Evolutionary conservation across 64 coral and sea anemone species (phyloP), one percentile per base, ranked within the genome.

Genomic region (Trachythela sp.): DNA sequence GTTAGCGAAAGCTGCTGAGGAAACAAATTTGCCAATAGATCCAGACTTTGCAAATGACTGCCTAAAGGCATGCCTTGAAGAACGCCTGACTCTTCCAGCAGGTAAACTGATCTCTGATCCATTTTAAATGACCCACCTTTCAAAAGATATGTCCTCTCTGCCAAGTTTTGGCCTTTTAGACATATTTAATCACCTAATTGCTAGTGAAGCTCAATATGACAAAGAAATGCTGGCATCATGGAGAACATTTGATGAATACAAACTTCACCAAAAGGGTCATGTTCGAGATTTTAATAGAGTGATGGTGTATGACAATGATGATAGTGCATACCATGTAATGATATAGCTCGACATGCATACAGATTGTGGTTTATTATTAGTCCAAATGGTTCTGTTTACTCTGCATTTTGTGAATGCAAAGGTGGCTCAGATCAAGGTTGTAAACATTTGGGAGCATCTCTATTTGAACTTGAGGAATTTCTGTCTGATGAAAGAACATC

Each of bases 191-290:
- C n/a, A n/a, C n/a, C n/a, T n/a, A n/a, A n/a, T n/a, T n/a, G n/a
- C n/a, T n/a, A n/a, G n/a, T n/a, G n/a, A n/a, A 86, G 40, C 93
- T 56, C 75, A 83, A 24, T 91, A 91, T 89, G 93, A 91, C 39
- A 91, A 91, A 84, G n/a, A 85, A 38, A 94, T 86, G 86, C 50
- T 94, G 37, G 90, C 93, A 24, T 94, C 93, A 49, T 94, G 89
- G 89, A 85, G 90, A 43, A 85, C 89, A 83, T 94, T n/a, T 94
- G 89, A 94, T 77, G 93, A 94, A 32, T 94, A 94, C 56, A 83
- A 59, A 41, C 26, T 94, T 5, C 77, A 71, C 33, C 48, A 89
- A 39, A 86, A 64, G 90, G 92, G 89, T 29, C 89, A 91, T 91
- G 37, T 89, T 2, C 31, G 48, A n/a, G 50, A 86, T 60, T 14